Evolutionary conservation across 2,113 vertebrate species (phyloP).

Genomic region (Talpa occidentalis): DNA sequence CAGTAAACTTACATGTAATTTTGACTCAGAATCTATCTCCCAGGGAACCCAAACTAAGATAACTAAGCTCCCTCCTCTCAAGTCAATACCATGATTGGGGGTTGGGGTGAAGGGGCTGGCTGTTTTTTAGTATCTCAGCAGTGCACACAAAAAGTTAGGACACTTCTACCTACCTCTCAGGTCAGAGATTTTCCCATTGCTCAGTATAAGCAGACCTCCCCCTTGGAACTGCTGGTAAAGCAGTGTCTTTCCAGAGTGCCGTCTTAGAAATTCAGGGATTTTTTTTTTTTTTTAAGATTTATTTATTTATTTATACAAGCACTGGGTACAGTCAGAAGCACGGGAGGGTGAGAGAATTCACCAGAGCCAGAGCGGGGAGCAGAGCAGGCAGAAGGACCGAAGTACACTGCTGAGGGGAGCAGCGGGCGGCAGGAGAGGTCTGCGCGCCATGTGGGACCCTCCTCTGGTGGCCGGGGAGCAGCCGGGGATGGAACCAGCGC

Average conservation of each 20-base stretch:
- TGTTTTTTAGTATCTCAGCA: not conserved
- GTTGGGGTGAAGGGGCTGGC: not conserved
- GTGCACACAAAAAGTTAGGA: not conserved
- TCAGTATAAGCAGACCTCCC: not conserved
- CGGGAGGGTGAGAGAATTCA: no score
- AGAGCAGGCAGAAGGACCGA: no score
- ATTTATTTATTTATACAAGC: no score
- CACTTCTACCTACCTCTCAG: not conserved
- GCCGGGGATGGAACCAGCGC: no score
- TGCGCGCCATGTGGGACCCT: no score
- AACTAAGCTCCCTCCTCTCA: not conserved
- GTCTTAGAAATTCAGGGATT: not conserved
- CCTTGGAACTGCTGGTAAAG: not conserved
- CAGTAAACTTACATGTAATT: not conserved
- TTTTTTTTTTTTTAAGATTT: no score
- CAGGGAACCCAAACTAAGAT: not conserved
- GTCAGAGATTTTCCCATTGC: not conserved
- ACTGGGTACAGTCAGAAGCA: no score
- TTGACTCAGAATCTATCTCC: not conserved
- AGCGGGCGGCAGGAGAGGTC: no score
- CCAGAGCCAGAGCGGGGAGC: no score
- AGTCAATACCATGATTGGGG: not conserved
- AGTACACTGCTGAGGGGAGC: no score
- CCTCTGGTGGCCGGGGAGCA: no score
- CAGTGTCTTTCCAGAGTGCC: not conserved